Evolutionary conservation across 2,797 vertebrate genomes (phyloP).

Genomic region (Notolepis coatsorum): DNA sequence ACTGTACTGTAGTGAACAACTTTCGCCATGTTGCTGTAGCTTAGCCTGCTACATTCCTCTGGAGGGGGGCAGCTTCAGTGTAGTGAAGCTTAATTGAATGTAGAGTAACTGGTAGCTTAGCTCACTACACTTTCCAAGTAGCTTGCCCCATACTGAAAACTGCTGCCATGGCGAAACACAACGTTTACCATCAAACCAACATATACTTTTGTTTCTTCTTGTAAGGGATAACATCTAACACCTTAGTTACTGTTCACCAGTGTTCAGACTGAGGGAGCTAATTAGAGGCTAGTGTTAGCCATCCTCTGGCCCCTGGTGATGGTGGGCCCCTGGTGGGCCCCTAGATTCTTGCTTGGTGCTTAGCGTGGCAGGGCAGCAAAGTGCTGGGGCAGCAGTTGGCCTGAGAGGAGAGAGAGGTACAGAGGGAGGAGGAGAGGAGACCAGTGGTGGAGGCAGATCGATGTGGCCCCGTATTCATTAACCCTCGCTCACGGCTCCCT

Average conservation of each 20-base stretch:
- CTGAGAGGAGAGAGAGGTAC: slow-evolving; percentile 58
- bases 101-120: slow-evolving; percentile 36
- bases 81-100: no score
- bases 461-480: slow-evolving; percentile 83
- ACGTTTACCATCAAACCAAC: no score
- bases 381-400: slow-evolving; percentile 80
- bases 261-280: slow-evolving; percentile 46
- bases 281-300: slow-evolving; percentile 61
- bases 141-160: no score
- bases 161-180: no score
- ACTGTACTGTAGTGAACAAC: not conserved
- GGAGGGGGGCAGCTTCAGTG: no score
- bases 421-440: slow-evolving; percentile 45
- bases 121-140: slow-evolving; percentile 23
- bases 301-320: slow-evolving; percentile 42
- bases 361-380: slow-evolving; percentile 78
- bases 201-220: no score
- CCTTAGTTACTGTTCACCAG: slow-evolving; percentile 14
- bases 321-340: slow-evolving; percentile 46
- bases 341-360: slow-evolving; percentile 60
- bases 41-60: no score
- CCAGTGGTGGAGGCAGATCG: slow-evolving; percentile 70
- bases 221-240: no score
- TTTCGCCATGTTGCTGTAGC: no score
- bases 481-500: slow-evolving; percentile 77